phyloP scores from a whole-genome alignment of 2,113 vertebrate species.

The Labeo rohita region DNA sequence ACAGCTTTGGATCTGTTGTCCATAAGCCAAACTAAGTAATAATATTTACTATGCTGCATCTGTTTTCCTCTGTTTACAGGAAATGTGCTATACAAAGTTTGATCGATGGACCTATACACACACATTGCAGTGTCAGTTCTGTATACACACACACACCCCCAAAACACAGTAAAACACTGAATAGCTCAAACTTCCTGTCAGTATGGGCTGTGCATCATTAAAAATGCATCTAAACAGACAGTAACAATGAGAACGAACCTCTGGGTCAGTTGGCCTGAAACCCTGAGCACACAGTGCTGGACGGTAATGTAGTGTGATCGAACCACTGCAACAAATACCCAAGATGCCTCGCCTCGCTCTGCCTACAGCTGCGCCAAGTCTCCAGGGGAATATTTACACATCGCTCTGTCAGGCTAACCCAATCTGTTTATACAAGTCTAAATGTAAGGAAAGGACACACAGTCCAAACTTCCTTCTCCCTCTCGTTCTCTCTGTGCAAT shows the following conservation, averaged over 20 bases:
- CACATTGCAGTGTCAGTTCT: slow-evolving; percentile 15
- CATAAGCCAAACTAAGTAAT: background rate
- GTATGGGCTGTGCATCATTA: background rate
- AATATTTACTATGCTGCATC: slow-evolving; percentile 18
- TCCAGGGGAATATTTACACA: slow-evolving; percentile 34
- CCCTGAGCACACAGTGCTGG: slow-evolving; percentile 1
- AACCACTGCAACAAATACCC: slow-evolving; percentile 28
- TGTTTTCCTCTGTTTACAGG: slow-evolving; percentile 31
- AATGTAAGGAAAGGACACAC: slow-evolving; percentile 14
- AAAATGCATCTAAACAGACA: slow-evolving; percentile 17
- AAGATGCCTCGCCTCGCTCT: slow-evolving; percentile 9
- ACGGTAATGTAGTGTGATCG: slow-evolving; percentile 21
- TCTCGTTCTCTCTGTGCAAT: background rate
- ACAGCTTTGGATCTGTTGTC: background rate
- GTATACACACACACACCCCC: background rate
- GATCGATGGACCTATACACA: slow-evolving; percentile 20
- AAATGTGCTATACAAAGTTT: slow-evolving; percentile 26
- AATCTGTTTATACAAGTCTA: slow-evolving; percentile 12
- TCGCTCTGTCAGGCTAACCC: slow-evolving; percentile 3
- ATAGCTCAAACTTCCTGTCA: slow-evolving; percentile 32
- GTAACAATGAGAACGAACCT: slow-evolving; percentile 3
- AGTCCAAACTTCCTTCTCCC: background rate
- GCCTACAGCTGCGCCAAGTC: slow-evolving; percentile 35
- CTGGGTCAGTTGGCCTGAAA: slow-evolving; percentile 16
- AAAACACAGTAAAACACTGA: slow-evolving; percentile 2